Percentiles rank a stretch among this genome's conserved stretches.
These are phyloP conservation scores for Plebejus melissa DNA, from an alignment of 2,888 invertebrate species.

Conservation along the genomic window DNA sequence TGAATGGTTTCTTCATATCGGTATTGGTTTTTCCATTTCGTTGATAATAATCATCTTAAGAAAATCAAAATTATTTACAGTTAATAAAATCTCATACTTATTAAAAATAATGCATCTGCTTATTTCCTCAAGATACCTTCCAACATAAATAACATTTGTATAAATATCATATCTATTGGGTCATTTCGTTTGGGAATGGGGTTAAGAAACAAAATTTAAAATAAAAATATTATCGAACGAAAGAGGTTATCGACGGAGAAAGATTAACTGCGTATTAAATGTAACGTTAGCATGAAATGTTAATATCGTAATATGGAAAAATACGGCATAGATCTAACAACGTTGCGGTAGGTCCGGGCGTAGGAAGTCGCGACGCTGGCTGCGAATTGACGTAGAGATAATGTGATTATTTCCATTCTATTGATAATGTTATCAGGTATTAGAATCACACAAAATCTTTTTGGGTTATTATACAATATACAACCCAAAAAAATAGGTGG, in stretches of 20 bases:
- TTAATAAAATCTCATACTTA: background rate
- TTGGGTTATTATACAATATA: background rate
- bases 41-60: background rate
- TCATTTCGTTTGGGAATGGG: background rate
- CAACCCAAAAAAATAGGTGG: background rate
- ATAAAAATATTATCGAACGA: slow-evolving; percentile 5
- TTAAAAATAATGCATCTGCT: background rate
- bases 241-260: slow-evolving; percentile 19
- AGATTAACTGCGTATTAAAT: background rate
- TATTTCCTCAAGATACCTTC: slow-evolving; percentile 4
- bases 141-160: background rate
- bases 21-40: background rate
- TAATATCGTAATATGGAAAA: slow-evolving; percentile 56
- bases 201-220: slow-evolving; percentile 5
- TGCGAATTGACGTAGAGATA: slow-evolving; percentile 28
- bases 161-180: background rate
- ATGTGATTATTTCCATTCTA: background rate
- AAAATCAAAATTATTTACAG: background rate
- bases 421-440: background rate
- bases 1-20: background rate
- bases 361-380: slow-evolving; percentile 35
- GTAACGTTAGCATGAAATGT: background rate
- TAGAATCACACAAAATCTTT: background rate
- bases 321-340: slow-evolving; percentile 42
- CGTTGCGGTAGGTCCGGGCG: slow-evolving; percentile 60